A percentile compares a stretch with the other conserved stretches of the same genome.
phyloP scores from a whole-genome alignment of 2,888 invertebrate genomes.

The Hyposoter didymator region DNA sequence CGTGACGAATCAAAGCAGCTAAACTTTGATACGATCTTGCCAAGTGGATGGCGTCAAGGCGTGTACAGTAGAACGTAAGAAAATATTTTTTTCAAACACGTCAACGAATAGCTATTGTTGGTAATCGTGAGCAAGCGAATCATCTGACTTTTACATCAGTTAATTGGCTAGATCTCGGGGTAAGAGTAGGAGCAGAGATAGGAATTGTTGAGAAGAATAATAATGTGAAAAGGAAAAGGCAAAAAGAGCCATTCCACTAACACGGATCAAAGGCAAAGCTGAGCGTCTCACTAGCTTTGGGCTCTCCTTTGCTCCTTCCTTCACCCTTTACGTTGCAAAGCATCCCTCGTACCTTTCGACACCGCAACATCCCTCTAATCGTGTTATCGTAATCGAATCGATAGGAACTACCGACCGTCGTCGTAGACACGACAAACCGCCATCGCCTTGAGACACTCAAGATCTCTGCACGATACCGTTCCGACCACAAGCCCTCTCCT shows the following conservation, averaged over 20 bases:
- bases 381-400: conserved; percentile 67
- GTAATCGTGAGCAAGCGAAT: conserved; percentile 6
- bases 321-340: conserved; percentile 29
- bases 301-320: conserved; percentile 39
- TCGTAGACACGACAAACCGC: conserved; percentile 57
- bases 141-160: conserved; percentile 13
- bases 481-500: conserved; percentile 26
- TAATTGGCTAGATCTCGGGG: not conserved
- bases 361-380: conserved; percentile 64
- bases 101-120: not conserved
- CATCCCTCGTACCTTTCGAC: conserved; percentile 47
- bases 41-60: too few relatives aligned
- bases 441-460: conserved; percentile 58
- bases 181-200: conserved; percentile 13
- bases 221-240: conserved; percentile 37
- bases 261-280: conserved; percentile 63
- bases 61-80: too few relatives aligned
- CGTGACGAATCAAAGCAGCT: not conserved
- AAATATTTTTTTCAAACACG: not conserved
- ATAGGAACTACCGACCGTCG: conserved; percentile 64
- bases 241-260: conserved; percentile 58
- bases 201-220: conserved; percentile 32
- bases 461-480: conserved; percentile 53
- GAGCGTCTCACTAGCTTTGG: conserved; percentile 58
- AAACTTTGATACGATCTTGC: not conserved